Percentiles rank a stretch among this genome's conserved stretches.
Conservation (phyloP, 2,113 vertebrate species). For the Spermophilus dauricus region DNA sequence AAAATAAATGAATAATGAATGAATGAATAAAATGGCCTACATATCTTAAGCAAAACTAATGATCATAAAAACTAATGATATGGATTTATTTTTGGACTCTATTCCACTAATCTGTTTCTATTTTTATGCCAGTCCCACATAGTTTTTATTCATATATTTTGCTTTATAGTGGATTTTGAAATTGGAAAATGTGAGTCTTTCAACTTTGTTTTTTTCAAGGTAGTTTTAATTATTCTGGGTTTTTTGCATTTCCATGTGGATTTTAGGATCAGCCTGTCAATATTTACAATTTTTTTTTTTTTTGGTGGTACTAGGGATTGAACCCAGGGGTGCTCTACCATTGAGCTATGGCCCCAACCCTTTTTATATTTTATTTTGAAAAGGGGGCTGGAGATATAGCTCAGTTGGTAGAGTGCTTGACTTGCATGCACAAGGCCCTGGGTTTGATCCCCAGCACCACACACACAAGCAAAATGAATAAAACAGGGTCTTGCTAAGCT, state of each 20-base stretch:
- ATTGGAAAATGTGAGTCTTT: not conserved
- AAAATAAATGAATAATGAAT: too few species aligned
- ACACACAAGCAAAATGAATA: too few species aligned
- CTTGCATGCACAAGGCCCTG: too few species aligned
- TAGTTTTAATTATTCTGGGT: not conserved
- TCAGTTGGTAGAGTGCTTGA: too few species aligned
- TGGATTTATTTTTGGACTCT: not conserved
- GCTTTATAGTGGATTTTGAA: constrained; percentile 10
- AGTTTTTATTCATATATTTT: not conserved
- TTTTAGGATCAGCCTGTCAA: not conserved
- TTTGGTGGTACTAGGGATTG: not conserved
- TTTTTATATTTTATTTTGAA: not conserved
- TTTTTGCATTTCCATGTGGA: not conserved
- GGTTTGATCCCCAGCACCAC: too few species aligned
- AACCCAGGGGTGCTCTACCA: not conserved
- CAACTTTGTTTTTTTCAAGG: not conserved
- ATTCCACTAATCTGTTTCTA: not conserved
- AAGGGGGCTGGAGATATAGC: too few species aligned
- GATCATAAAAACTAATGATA: not conserved
- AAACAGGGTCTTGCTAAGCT: not conserved
- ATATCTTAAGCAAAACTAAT: too few species aligned
- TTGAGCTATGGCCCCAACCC: not conserved
- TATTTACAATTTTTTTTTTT: not conserved
- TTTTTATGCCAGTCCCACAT: not conserved
- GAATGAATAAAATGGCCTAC: too few species aligned